phyloP scores from a whole-genome alignment of 53 echinoderm and acorn worm species.

The Crossaster papposus region DNA sequence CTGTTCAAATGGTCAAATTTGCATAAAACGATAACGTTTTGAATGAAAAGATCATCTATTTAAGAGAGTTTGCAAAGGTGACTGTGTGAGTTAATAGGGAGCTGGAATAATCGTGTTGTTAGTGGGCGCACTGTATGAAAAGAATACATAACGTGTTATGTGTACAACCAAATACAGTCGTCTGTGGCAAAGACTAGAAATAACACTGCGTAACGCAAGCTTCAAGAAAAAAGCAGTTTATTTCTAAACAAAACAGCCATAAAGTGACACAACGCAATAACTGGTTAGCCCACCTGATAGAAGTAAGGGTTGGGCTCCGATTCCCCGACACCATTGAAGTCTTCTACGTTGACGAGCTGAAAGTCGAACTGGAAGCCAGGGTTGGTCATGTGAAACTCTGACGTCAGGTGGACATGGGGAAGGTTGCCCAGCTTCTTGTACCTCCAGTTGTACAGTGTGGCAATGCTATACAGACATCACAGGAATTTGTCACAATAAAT shows the following conservation, averaged over 20 bases:
- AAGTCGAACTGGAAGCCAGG: constrained; percentile 90
- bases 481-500: background rate
- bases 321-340: constrained; percentile 94
- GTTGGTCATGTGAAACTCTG: constrained; percentile 84
- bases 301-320: constrained; percentile 99
- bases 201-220: no score
- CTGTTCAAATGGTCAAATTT: no score
- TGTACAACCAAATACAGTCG: no score
- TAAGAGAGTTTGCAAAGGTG: no score
- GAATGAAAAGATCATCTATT: no score
- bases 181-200: no score
- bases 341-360: constrained; percentile 91
- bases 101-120: no score
- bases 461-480: constrained; percentile 64
- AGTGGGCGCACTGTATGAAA: no score
- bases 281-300: constrained; percentile 74
- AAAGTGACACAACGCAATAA: background rate
- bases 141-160: no score
- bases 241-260: background rate
- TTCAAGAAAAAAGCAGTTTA: background rate
- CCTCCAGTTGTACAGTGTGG: constrained; percentile 94
- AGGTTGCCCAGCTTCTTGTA: constrained; percentile 98
- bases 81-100: no score
- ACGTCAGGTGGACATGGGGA: constrained; percentile 77
- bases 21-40: no score